These are phyloP conservation scores for Blastobasis lacticolella DNA, from an alignment of 2,888 invertebrate species.

Conservation along the genomic window DNA sequence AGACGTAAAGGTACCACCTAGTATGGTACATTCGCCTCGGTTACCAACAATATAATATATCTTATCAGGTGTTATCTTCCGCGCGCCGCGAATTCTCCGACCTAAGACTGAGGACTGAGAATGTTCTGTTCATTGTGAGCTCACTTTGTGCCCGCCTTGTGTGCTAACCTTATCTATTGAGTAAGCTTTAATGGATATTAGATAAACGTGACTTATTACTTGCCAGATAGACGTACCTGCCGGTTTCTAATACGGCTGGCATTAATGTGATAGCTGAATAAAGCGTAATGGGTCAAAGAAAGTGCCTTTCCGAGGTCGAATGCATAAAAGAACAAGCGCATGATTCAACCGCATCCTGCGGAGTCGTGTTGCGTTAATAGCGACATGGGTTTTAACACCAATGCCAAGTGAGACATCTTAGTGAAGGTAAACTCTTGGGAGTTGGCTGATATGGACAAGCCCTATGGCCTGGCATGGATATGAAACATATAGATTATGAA, in stretches of 20 bases:
- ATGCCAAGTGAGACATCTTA: too few species aligned
- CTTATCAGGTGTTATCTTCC: too few species aligned
- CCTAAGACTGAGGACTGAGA: slow-evolving; percentile 12
- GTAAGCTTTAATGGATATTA: slow-evolving; percentile 7
- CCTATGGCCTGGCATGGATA: too few species aligned
- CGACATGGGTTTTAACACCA: too few species aligned
- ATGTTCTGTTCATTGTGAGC: slow-evolving; percentile 5
- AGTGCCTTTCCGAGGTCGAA: slow-evolving; percentile 38
- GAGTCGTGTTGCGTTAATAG: slow-evolving; percentile 7
- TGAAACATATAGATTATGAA: too few species aligned
- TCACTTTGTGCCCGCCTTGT: slow-evolving; percentile 1
- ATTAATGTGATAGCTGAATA: slow-evolving; percentile 34
- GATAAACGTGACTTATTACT: slow-evolving; percentile 2
- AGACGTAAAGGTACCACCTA: too few species aligned
- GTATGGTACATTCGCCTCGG: too few species aligned
- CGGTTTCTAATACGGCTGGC: slow-evolving; percentile 11
- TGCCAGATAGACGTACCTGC: not conserved
- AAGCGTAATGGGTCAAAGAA: slow-evolving; percentile 54
- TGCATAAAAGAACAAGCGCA: slow-evolving; percentile 27
- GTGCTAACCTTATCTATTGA: slow-evolving; percentile 6
- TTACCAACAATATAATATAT: too few species aligned
- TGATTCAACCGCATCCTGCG: slow-evolving; percentile 34
- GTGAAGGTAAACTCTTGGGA: too few species aligned
- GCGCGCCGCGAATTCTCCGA: slow-evolving; percentile 26
- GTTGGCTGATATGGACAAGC: too few species aligned